Conservation (phyloP, 2,113 vertebrate genomes). For the Alethe castanea region DNA sequence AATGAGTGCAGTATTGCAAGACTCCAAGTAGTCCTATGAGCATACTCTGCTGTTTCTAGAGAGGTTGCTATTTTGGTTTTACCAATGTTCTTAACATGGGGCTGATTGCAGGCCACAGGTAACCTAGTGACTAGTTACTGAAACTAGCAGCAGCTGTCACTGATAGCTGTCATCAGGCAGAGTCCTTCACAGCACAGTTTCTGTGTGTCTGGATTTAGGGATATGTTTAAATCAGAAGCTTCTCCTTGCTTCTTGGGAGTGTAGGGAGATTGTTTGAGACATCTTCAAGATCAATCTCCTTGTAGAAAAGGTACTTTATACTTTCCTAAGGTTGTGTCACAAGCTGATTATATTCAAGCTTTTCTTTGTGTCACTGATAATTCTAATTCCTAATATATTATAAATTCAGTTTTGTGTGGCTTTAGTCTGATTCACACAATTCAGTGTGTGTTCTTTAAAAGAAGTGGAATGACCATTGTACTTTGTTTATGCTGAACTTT, state of each 20-base stretch:
- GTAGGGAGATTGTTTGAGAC: not conserved
- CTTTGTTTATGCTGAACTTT: not conserved
- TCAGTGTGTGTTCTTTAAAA: not conserved
- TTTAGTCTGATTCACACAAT: not conserved
- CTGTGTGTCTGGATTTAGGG: not conserved
- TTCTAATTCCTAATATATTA: not conserved
- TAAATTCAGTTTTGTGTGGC: not conserved
- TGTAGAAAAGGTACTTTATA: not conserved
- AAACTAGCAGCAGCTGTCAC: not conserved
- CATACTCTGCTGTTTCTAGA: not conserved
- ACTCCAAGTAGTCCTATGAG: fast-evolving
- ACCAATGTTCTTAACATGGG: not conserved
- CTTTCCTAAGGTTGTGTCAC: not conserved
- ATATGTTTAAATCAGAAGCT: not conserved
- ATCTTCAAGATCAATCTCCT: not conserved
- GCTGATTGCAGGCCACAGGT: not conserved
- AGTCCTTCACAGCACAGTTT: not conserved
- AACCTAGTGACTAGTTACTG: not conserved
- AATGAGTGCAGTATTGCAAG: not conserved
- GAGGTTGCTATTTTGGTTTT: not conserved
- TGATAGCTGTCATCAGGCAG: not conserved
- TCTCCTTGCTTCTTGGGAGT: not conserved
- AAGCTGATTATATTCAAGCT: not conserved
- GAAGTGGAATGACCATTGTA: not conserved
- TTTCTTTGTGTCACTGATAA: not conserved